Evolutionary conservation across 1,140 invertebrate genomes (phyloP).

Genomic region (Danaus plexippus): DNA sequence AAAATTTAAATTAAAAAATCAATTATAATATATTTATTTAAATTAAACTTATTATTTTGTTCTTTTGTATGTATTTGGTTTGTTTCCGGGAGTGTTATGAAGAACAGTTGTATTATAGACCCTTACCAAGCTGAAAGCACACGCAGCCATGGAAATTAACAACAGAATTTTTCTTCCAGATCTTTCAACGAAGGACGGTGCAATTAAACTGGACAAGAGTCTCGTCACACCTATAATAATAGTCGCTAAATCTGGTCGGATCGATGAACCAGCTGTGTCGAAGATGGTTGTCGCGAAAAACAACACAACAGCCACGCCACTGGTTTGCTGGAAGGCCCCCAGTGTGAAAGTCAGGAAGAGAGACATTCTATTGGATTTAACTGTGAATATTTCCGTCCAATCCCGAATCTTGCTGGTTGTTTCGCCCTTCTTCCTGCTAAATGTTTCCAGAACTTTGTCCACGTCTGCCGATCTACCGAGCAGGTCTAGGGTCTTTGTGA

Average conservation of each 20-base stretch:
- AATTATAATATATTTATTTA: neutral
- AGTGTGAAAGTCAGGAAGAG: slow-evolving; percentile 37
- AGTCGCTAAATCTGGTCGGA: slow-evolving; percentile 36
- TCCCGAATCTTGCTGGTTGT: slow-evolving; percentile 27
- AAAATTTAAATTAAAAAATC: slow-evolving; percentile 1
- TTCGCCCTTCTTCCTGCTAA: slow-evolving; percentile 18
- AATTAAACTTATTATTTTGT: neutral
- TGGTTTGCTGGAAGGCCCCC: slow-evolving; percentile 37
- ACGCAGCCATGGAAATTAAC: slow-evolving; percentile 35
- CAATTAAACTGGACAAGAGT: slow-evolving; percentile 35
- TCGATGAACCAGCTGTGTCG: slow-evolving; percentile 34
- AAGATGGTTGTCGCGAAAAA: slow-evolving; percentile 51
- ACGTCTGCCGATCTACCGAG: slow-evolving; percentile 33
- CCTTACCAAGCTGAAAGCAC: slow-evolving; percentile 41
- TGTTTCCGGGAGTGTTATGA: too few species aligned
- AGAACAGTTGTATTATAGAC: neutral
- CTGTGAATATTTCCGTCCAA: slow-evolving; percentile 40
- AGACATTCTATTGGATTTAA: slow-evolving; percentile 43
- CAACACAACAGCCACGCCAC: slow-evolving; percentile 38
- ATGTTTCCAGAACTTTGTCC: slow-evolving; percentile 32
- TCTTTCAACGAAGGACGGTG: slow-evolving; percentile 40
- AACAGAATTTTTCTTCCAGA: slow-evolving; percentile 40
- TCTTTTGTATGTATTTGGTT: neutral
- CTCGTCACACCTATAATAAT: slow-evolving; percentile 44
- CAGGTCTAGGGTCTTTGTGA: slow-evolving; percentile 30